A percentile compares a stretch with the other conserved stretches of the same genome.
Conservation (phyloP, 1,140 invertebrate genomes). For the Drosophila sechellia region DNA sequence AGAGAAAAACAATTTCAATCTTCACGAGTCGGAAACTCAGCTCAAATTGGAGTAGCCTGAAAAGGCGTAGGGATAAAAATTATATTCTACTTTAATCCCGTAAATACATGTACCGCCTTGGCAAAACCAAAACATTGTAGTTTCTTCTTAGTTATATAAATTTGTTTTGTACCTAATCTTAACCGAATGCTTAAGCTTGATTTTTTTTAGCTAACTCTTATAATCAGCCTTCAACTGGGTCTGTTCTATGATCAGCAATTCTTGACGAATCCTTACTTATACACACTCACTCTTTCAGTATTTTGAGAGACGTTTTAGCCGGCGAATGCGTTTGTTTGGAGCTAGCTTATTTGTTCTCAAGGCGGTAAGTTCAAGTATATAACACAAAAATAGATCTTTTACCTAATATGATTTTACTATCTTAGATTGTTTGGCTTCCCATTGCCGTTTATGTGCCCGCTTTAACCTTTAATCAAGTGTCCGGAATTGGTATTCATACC, state of each 20-base stretch:
- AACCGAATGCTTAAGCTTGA: conserved; percentile 14
- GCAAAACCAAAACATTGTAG: conserved; percentile 8
- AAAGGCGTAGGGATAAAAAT: not conserved
- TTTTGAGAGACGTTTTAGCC: conserved; percentile 91
- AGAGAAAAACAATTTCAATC: conserved; percentile 10
- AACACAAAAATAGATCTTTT: not conserved
- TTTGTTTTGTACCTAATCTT: conserved; percentile 1
- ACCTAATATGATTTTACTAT: not conserved
- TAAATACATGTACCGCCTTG: conserved; percentile 14
- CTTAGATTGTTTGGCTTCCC: conserved; percentile 87
- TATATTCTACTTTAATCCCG: not conserved
- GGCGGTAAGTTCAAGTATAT: conserved; percentile 86
- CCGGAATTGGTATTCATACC: conserved; percentile 92
- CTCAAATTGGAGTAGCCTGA: conserved; percentile 20
- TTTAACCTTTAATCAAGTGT: conserved; percentile 93
- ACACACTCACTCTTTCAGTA: conserved; percentile 87
- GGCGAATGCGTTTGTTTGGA: conserved; percentile 89
- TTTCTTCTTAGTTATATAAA: conserved; percentile 24
- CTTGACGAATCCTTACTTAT: conserved; percentile 40
- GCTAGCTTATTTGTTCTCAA: conserved; percentile 89
- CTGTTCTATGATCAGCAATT: conserved; percentile 4
- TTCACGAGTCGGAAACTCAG: conserved; percentile 26
- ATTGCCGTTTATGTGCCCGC: conserved; percentile 94
- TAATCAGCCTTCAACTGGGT: conserved; percentile 18
- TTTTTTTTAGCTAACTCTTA: conserved; percentile 9